These are phyloP conservation scores for Notamacropus eugenii DNA, from an alignment of 2,797 vertebrate species.

Conservation along the genomic window DNA sequence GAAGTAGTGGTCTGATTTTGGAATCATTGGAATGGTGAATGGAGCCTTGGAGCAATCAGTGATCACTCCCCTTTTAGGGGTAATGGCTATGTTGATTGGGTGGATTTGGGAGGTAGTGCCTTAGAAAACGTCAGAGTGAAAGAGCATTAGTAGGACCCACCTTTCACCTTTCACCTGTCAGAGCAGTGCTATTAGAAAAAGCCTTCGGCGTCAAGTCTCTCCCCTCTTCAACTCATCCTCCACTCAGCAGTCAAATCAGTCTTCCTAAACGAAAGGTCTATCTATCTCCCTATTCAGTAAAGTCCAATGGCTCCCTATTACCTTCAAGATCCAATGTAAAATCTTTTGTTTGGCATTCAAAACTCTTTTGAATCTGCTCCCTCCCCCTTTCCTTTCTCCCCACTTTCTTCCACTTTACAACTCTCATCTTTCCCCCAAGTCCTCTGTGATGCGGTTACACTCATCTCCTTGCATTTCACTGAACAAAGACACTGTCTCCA, in stretches of 20 bases:
- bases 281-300: not conserved
- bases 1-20: too few relatives aligned
- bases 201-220: not conserved
- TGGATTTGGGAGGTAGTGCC: too few relatives aligned
- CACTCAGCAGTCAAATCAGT: not conserved
- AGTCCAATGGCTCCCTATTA: not conserved
- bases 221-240: not conserved
- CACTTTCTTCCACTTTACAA: constrained; percentile 3
- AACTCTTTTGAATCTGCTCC: not conserved
- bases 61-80: too few relatives aligned
- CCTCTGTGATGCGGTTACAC: not conserved
- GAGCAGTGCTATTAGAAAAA: too few relatives aligned
- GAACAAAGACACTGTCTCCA: not conserved
- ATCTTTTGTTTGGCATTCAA: constrained; percentile 6
- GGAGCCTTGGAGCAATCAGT: too few relatives aligned
- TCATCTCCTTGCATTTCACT: not conserved
- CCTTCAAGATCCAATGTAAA: not conserved
- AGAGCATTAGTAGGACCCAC: too few relatives aligned
- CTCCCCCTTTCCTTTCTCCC: not conserved
- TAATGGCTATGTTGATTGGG: too few relatives aligned
- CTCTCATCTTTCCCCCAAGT: not conserved
- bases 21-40: too few relatives aligned
- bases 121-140: too few relatives aligned
- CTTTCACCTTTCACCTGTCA: too few relatives aligned
- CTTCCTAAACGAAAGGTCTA: constrained; percentile 4